phyloP scores from a whole-genome alignment of 2,797 vertebrate genomes.

The Pteropus rufus region DNA sequence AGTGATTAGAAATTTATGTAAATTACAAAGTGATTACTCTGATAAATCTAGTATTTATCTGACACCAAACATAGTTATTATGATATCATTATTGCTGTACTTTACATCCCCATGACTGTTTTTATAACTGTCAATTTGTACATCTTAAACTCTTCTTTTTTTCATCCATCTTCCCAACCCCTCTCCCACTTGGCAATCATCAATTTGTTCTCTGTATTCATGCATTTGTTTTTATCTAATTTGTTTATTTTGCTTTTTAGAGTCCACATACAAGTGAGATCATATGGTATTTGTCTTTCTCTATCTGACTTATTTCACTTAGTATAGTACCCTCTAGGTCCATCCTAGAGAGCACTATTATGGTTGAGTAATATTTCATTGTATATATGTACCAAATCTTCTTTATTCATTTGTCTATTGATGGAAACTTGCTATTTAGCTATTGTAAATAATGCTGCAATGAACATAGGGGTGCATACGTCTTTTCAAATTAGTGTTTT shows the following conservation, averaged over 20 bases:
- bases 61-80: neutral
- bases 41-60: neutral
- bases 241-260: neutral
- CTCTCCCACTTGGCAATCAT: neutral
- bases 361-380: neutral
- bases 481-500: neutral
- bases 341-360: neutral
- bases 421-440: neutral
- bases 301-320: neutral
- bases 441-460: neutral
- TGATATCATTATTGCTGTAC: neutral
- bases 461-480: neutral
- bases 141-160: neutral
- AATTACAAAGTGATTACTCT: neutral
- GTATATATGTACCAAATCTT: neutral
- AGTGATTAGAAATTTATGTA: neutral
- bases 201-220: neutral
- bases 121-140: neutral
- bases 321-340: neutral
- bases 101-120: neutral
- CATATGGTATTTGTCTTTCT: neutral
- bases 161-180: neutral
- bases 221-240: neutral
- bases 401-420: neutral
- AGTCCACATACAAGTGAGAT: neutral